Conservation (phyloP, 2,113 vertebrate genomes). For the Eira barbara region DNA sequence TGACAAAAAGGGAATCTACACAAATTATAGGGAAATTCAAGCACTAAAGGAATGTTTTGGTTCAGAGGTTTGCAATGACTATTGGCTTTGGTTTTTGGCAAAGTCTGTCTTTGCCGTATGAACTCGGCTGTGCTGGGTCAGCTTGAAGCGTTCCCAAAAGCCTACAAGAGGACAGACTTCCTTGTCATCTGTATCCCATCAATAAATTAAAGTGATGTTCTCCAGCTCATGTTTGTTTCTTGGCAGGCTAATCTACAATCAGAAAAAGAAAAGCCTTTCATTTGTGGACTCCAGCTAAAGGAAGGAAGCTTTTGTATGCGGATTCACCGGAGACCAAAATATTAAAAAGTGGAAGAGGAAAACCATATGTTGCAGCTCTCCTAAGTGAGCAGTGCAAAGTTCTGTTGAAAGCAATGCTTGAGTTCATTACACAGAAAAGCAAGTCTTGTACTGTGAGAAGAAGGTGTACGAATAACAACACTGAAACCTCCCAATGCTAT, state of each 20-base stretch:
- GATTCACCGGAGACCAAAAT: conserved; percentile 85
- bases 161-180: conserved; percentile 85
- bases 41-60: conserved; percentile 85
- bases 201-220: conserved; percentile 91
- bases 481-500: neutral
- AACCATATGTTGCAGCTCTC: conserved; percentile 80
- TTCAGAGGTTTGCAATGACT: conserved; percentile 85
- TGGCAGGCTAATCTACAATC: conserved; percentile 87
- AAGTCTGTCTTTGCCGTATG: conserved; percentile 80
- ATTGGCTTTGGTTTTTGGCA: conserved; percentile 85
- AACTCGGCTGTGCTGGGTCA: conserved; percentile 85
- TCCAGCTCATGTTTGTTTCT: conserved; percentile 86
- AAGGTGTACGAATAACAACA: conserved; percentile 10
- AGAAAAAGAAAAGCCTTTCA: conserved; percentile 85
- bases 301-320: conserved; percentile 86
- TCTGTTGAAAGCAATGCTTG: conserved; percentile 63
- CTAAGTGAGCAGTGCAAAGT: conserved; percentile 70
- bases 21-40: conserved; percentile 87
- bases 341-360: conserved; percentile 86
- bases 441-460: conserved; percentile 47
- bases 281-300: conserved; percentile 84
- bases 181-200: conserved; percentile 89
- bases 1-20: conserved; percentile 87
- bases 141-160: conserved; percentile 82
- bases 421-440: conserved; percentile 48